Conservation (phyloP, 2,888 invertebrate species). For the Dryadula phaetusa region DNA sequence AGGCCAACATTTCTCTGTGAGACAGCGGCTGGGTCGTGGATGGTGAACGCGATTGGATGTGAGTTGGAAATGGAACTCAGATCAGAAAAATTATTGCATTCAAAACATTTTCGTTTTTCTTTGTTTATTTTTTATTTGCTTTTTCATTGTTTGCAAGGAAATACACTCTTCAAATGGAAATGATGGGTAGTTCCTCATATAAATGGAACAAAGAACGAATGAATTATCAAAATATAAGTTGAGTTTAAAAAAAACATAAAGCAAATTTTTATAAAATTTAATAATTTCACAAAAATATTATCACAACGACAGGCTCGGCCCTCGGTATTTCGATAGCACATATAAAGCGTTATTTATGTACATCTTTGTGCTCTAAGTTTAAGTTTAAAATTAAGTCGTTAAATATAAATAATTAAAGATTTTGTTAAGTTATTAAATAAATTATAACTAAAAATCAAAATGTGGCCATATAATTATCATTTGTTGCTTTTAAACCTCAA, state of each 20-base stretch:
- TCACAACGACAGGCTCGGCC: not conserved
- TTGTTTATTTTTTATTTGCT: too few species aligned
- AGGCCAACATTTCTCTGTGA: too few species aligned
- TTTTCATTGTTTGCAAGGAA: too few species aligned
- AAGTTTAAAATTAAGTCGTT: not conserved
- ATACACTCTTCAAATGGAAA: not conserved
- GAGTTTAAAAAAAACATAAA: not conserved
- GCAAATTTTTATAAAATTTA: constrained; percentile 1
- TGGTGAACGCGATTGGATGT: too few species aligned
- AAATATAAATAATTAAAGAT: constrained; percentile 1
- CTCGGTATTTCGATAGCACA: not conserved
- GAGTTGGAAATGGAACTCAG: too few species aligned
- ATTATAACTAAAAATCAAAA: not conserved
- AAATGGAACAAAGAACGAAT: not conserved
- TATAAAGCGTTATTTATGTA: constrained; percentile 1
- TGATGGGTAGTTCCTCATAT: not conserved
- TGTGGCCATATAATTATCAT: not conserved
- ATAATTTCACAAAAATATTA: not conserved
- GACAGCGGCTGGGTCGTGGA: too few species aligned
- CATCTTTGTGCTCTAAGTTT: constrained; percentile 1
- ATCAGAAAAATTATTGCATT: too few species aligned
- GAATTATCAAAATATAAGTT: not conserved
- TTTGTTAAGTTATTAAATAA: constrained; percentile 4
- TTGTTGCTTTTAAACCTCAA: not conserved
- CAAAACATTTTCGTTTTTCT: too few species aligned